Evolutionary conservation across 1,140 invertebrate species (phyloP), one percentile per base, ranked within the genome.

Genomic region (Globodera rostochiensis): DNA sequence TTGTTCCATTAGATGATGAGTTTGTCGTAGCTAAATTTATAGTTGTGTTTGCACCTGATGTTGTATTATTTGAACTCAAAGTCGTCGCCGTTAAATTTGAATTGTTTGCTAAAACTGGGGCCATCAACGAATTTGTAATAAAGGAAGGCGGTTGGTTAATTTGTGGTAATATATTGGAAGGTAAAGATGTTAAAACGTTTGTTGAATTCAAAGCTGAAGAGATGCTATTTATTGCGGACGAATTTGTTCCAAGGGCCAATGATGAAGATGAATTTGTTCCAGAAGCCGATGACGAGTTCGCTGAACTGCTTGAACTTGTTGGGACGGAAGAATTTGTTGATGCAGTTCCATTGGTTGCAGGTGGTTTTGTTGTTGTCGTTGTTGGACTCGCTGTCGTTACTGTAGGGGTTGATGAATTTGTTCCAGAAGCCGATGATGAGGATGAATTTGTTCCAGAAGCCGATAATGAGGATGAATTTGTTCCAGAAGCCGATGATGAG

Each of bases 231-330:
- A 36, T 36, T 36, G 36, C 36, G 36, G 36, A 36, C 3, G 36
- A 36, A 36, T 66, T 74, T 66, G 73, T 15, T 36, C 36, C 36
- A 36, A 36, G 36, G 36, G 2, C 36, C 36, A 36, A 36, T 36
- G 36, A 36, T 36, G 36, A n/a, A n/a, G 36, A 36, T 3, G 36
- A 36, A 36, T 66, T 74, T 66, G 73, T 15, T 36, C 36, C 36
- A 36, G 2, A 1, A 1, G 2, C 36, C 36, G 2, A 36, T 36
- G 36, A 36, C 2, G 36, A 25, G 8, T 21, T 21, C 25, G 19
- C 9, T 21, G 75, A 25, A 77, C 76, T 46, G 64, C 25, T 77
- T 36, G 60, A 77, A 77, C 19, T 77, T 77, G 49, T 4, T 5
- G 60, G 21, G n/a, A n/a, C n/a, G 60, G 64, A 70, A 7, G 21